These are phyloP conservation scores for Gobiocypris rarus DNA, from an alignment of 2,113 vertebrate species.

Conservation along the genomic window DNA sequence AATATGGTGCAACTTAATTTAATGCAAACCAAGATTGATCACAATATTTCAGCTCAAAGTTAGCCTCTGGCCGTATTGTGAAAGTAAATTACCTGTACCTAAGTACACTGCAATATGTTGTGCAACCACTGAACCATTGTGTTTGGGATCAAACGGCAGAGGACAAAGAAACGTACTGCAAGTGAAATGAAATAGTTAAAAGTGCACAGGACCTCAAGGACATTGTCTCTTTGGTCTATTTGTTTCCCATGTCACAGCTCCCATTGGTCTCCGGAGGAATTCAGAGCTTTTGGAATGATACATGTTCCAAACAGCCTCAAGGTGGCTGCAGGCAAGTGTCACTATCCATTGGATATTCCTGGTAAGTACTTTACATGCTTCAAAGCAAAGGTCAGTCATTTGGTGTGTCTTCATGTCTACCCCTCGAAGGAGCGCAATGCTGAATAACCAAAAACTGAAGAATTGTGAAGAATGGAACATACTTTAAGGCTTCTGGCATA, in stretches of 20 bases:
- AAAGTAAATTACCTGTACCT: slow-evolving; percentile 31
- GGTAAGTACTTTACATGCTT: slow-evolving; percentile 68
- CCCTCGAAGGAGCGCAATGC: slow-evolving; percentile 63
- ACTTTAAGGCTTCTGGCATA: not conserved
- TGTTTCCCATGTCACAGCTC: slow-evolving; percentile 66
- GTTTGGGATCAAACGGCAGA: slow-evolving; percentile 15
- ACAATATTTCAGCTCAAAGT: slow-evolving; percentile 19
- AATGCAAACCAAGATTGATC: slow-evolving; percentile 40
- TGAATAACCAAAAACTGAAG: slow-evolving; percentile 36
- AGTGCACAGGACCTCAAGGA: slow-evolving; percentile 69
- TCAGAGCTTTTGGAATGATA: slow-evolving; percentile 69
- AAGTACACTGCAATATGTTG: slow-evolving; percentile 9
- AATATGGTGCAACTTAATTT: slow-evolving; percentile 40
- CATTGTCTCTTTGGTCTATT: slow-evolving; percentile 70
- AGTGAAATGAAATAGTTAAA: slow-evolving; percentile 60
- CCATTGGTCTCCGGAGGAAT: slow-evolving; percentile 68
- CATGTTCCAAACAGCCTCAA: slow-evolving; percentile 66
- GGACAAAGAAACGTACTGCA: slow-evolving; percentile 42
- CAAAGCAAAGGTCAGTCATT: slow-evolving; percentile 70
- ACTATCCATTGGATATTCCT: slow-evolving; percentile 72
- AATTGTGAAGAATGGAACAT: not conserved
- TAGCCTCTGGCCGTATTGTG: slow-evolving; percentile 16
- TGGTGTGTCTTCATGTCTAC: slow-evolving; percentile 58
- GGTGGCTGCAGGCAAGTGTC: slow-evolving; percentile 74
- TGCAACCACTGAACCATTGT: not conserved